These are phyloP conservation scores for Chloroceryle aenea DNA, from an alignment of 2,113 vertebrate species.

Conservation along the genomic window DNA sequence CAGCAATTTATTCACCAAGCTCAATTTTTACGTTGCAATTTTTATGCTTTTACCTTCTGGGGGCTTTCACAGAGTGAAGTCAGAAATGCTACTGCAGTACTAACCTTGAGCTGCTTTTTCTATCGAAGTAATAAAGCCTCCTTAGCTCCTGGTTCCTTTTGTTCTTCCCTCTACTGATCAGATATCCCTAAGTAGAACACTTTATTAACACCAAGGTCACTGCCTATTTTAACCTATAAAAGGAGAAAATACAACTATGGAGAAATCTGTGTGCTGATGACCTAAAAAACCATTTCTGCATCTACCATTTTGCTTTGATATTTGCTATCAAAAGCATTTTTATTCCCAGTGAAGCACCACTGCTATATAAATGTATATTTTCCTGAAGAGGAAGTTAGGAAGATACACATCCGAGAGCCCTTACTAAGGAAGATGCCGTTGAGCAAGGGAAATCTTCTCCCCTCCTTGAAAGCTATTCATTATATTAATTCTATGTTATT, in stretches of 20 bases:
- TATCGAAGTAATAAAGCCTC: slow-evolving; percentile 2
- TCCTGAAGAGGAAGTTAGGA: slow-evolving; percentile 25
- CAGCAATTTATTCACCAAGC: slow-evolving; percentile 21
- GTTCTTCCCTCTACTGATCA: background rate
- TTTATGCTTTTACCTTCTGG: slow-evolving; percentile 31
- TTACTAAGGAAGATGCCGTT: slow-evolving; percentile 11
- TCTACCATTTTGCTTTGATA: slow-evolving; percentile 24
- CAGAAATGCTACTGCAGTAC: slow-evolving; percentile 41
- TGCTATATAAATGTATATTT: background rate
- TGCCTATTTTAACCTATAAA: background rate
- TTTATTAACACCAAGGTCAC: slow-evolving; percentile 39
- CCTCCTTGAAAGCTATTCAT: slow-evolving; percentile 56
- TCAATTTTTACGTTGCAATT: slow-evolving; percentile 9
- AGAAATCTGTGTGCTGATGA: background rate
- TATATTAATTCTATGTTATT: slow-evolving; percentile 59
- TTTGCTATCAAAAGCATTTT: background rate
- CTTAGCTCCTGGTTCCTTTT: slow-evolving; percentile 26
- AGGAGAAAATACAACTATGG: background rate
- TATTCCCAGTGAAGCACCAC: background rate
- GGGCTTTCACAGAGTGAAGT: slow-evolving; percentile 7
- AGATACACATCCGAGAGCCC: background rate
- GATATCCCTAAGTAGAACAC: background rate
- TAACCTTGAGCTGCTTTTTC: slow-evolving; percentile 46
- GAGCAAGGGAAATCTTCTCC: background rate
- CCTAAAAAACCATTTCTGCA: background rate